These are phyloP conservation scores for Corticium candelabrum DNA, from an alignment of 37 sponge, comb jelly and placozoan genomes.

Conservation along the genomic window DNA sequence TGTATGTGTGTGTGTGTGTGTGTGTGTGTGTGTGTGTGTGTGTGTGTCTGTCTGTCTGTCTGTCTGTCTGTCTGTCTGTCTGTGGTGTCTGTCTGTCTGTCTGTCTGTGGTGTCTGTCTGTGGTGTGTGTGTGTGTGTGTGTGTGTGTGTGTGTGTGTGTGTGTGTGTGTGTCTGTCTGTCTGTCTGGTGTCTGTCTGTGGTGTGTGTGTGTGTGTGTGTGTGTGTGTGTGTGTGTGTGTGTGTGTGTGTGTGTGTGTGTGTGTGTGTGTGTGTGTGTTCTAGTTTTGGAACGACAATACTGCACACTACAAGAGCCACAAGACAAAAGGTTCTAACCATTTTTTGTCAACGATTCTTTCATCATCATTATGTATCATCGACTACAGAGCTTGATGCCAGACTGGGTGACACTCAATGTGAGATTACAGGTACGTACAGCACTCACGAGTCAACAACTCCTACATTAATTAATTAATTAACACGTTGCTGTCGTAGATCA, in stretches of 20 bases:
- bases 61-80: neutral
- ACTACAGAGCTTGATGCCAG: slow-evolving; percentile 60
- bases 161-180: too few species aligned
- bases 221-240: slow-evolving; percentile 5
- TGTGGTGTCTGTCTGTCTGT: too few species aligned
- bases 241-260: slow-evolving; percentile 1
- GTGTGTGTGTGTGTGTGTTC: neutral
- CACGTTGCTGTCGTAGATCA: slow-evolving; percentile 61
- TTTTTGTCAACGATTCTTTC: neutral
- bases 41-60: too few species aligned
- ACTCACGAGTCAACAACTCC: neutral
- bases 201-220: neutral
- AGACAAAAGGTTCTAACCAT: slow-evolving; percentile 46
- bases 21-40: too few species aligned
- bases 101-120: too few species aligned
- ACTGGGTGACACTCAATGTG: slow-evolving; percentile 90
- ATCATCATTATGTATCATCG: neutral
- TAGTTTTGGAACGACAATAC: slow-evolving; percentile 53
- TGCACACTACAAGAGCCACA: slow-evolving; percentile 74
- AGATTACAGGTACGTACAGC: slow-evolving; percentile 49
- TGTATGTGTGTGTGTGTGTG: too few species aligned
- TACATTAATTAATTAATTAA: too few species aligned
- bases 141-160: too few species aligned
- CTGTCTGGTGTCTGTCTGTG: too few species aligned
- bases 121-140: too few species aligned